These are phyloP conservation scores for Cottoperca gobio DNA, from an alignment of 2,797 vertebrate species.

Conservation along the genomic window DNA sequence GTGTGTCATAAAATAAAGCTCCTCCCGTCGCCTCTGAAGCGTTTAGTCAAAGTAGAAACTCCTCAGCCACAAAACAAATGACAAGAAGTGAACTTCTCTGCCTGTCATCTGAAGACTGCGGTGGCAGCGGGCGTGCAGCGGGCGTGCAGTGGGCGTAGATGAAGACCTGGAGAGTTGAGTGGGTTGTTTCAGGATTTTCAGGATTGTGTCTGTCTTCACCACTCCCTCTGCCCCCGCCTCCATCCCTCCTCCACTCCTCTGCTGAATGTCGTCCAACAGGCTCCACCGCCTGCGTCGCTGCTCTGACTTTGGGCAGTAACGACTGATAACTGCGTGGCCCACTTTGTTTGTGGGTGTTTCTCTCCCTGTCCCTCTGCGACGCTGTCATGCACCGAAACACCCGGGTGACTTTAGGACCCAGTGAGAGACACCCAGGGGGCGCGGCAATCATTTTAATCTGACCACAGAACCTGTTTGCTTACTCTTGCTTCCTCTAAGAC, in stretches of 20 bases:
- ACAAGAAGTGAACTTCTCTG: too few relatives aligned
- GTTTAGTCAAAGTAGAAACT: not conserved
- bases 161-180: not conserved
- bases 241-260: slow-evolving; percentile 31
- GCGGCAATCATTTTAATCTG: slow-evolving; percentile 83
- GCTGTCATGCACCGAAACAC: slow-evolving; percentile 33
- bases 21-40: slow-evolving; percentile 14
- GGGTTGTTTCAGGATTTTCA: slow-evolving; percentile 19
- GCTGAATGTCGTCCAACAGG: slow-evolving; percentile 70
- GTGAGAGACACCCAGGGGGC: slow-evolving; percentile 73
- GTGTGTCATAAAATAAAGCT: slow-evolving; percentile 8
- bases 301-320: slow-evolving; percentile 25
- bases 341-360: slow-evolving; percentile 35
- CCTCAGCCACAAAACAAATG: not conserved
- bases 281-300: slow-evolving; percentile 27
- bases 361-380: slow-evolving; percentile 6
- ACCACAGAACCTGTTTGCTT: slow-evolving; percentile 88
- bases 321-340: slow-evolving; percentile 33
- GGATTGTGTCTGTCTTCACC: slow-evolving; percentile 18
- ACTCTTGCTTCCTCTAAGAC: slow-evolving; percentile 87
- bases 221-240: slow-evolving; percentile 42
- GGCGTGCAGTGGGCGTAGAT: not conserved
- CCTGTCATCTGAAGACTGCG: too few relatives aligned
- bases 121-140: too few relatives aligned
- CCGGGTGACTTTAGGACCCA: slow-evolving; percentile 83